Evolutionary conservation across 1,140 invertebrate genomes (phyloP), one percentile per base, ranked within the genome.

Genomic region (Cotesia glomerata): DNA sequence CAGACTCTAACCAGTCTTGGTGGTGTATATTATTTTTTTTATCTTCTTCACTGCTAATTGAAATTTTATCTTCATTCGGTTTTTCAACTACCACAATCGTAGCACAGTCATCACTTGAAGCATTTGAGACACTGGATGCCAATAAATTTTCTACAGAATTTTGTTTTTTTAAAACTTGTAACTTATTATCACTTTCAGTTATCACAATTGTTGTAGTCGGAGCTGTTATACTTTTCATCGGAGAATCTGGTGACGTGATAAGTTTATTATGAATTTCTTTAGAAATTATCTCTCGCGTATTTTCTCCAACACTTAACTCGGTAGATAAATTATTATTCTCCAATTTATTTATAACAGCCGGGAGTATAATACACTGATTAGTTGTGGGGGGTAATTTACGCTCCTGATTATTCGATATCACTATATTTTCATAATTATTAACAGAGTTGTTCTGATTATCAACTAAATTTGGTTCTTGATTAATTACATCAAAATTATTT

Each of bases 1-100:
- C 86, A 36, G 85, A 85, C 52, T 86, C 86, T 5, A 86, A 78
- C 86, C 86, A 87, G 52, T 87, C 85, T 72, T 84, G 82, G 35
- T 82, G 82, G 35, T 83, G 79, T 45, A 87, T 87, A 65, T 86
- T 87, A 34, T 82, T 79, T 61, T 80, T 65, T 59, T 59, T 80
- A 35, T 81, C 80, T 1, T 80, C 78, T 63, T 54, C 52, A n/a
- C 52, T 54, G 52, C 70, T 75, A 52, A 78, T 75, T 5, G 69
- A 64, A 26, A 73, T 72, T 76, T 80, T 80, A 66, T 73, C 74
- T 64, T 80, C 81, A 34, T 76, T 34, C 72, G 86, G 80, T 64
- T 86, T 84, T 34, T 86, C 74, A 63, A 87, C 80, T 4, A 87
- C 81, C 14, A 86, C 81, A 0, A 82, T 85, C 14, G 83, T 78